Base-by-base conservation (phyloP, 2,113 vertebrate genomes). In the Leptosomus discolor region DNA sequence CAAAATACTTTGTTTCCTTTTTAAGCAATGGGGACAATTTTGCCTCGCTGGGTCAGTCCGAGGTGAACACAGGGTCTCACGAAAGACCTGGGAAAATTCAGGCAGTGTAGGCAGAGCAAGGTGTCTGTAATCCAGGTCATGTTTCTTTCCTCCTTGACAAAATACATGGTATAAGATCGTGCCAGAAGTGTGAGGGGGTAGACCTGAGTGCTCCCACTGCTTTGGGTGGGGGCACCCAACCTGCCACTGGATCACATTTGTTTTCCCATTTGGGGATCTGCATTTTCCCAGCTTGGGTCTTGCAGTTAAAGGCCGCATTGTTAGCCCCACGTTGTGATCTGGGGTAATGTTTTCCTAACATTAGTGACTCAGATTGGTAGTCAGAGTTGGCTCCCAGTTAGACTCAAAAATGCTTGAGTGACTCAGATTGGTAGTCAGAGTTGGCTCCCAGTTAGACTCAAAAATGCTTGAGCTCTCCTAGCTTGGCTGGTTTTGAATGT, bases 81-180 rank as follows among this genome's bases (percentile, higher is more conserved):
- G 34, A 24, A 67, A 77, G 51, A 50, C 15, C 16, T 61, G 41
- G 19, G 32, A 78, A 90, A 61, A 74, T 94, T 61, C 37, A 74
- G 24, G 30, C 26, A 63, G 21, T 0, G 0, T 23, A 24, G 48
- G 48, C 63, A 82, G 48, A 61, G 34, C 6, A 21, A 10, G 2
- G 2, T 67, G 6, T 61, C 51, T 87, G 34, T 19, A 57, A 78
- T 58, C 24, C n/a, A 57, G 43, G 54, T 65, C 37, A 9, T 12
- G 18, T 12, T 70, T 56, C 27, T 74, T 29, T 64, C 45, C 45
- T 78, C n/a, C 30, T 15, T 70, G 46, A 48, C 18, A 70, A 56
- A 91, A 65, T 20, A 23, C 20, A 29, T 8, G 9, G 34, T 14
- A 16, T 34, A 18, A 56, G 22, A 41, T 39, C 9, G 8, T 75